Evolutionary conservation across 23 tunicate genomes (phyloP), one percentile per base, ranked within the genome.

Genomic region (Botrylloides violaceus): DNA sequence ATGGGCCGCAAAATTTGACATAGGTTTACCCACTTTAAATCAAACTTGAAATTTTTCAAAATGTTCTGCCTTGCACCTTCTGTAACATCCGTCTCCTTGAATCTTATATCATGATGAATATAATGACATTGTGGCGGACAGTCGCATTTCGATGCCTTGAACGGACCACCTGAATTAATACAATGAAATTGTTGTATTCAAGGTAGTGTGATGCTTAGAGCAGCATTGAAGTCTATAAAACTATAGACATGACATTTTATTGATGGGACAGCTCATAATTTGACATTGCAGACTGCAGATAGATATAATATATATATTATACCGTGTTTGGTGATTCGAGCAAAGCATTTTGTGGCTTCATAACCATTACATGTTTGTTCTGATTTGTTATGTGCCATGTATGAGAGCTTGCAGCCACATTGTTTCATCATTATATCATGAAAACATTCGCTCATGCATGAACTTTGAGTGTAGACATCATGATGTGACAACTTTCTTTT

Each of bases 351-450:
- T 43, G 9, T 43, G 15, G 9, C 53, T 15, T 43, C 53, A 7
- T 7, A 43, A 3, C 32, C 49, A 22, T 73, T 35, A 32, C 58
- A 70, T 33, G 65, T 76, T 27, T 76, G 65, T 7, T 29, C 21
- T 7, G 22, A 29, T n/a, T 35, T 71, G 25, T 36, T 31, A n/a
- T 78, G 78, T 19, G 82, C 71, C 82, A 83, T 77, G 78, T 77
- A 77, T 20, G 34, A 25, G 25, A 36, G 15, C 48, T 39, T 38
- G 65, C 89, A 83, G 1, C 89, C 89, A 36, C 89, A 83, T 23
- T 55, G 2, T 6, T 32, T 24, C 39, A 76, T 34, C 62, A 43
- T 43, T 29, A 38, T 50, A 2, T 70, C 28, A 4, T 76, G 21
- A 36, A 33, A 22, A 65, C 89, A 83, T 49, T 83, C 89, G 58